These are phyloP conservation scores for Myotis yumanensis DNA, from an alignment of 2,113 vertebrate genomes.

Conservation along the genomic window DNA sequence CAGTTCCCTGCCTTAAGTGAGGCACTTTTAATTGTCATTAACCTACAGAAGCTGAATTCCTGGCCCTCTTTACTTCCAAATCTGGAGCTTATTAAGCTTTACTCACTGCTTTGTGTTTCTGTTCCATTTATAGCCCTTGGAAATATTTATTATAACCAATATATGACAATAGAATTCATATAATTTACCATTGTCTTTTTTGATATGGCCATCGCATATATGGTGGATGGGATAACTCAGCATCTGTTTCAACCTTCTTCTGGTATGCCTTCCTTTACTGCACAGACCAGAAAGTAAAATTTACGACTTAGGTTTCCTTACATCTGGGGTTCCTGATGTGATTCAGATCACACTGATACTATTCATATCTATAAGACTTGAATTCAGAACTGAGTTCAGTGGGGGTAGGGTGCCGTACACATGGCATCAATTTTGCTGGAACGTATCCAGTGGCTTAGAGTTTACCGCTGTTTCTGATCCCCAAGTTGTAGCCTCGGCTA, in stretches of 20 bases:
- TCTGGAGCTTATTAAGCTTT: neutral
- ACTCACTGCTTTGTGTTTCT: conserved; percentile 48
- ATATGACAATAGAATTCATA: neutral
- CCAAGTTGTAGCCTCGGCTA: neutral
- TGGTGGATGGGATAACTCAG: neutral
- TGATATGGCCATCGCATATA: neutral
- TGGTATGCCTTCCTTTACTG: neutral
- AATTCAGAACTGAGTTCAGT: conserved; percentile 22
- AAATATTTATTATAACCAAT: conserved; percentile 23
- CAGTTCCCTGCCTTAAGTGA: conserved; percentile 4
- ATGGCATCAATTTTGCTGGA: neutral
- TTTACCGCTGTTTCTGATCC: neutral
- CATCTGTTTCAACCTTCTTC: conserved; percentile 1
- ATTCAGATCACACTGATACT: neutral
- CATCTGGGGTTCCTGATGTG: neutral
- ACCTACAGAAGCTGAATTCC: conserved; percentile 43
- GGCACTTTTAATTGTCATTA: conserved; percentile 42
- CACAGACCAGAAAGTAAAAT: neutral
- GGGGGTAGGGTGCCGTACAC: neutral
- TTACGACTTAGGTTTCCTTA: neutral
- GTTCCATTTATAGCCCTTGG: conserved; percentile 7
- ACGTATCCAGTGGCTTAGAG: neutral
- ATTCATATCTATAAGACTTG: neutral
- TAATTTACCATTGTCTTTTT: conserved; percentile 20
- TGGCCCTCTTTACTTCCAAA: conserved; percentile 35